These are phyloP conservation scores for Myxocyprinus asiaticus DNA, from an alignment of 2,113 vertebrate species.

Conservation along the genomic window DNA sequence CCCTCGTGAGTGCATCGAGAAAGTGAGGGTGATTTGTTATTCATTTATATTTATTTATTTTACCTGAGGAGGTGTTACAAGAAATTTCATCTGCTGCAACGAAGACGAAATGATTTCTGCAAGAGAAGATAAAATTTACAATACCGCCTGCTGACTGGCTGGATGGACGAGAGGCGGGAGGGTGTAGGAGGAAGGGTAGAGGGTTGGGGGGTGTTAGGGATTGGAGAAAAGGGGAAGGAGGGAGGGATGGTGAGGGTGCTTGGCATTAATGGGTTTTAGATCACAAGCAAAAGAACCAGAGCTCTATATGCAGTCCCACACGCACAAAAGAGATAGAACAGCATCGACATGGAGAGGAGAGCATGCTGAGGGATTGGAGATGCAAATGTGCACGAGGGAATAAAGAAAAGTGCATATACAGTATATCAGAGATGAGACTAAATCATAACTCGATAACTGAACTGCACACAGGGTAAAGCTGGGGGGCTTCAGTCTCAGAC, in stretches of 20 bases:
- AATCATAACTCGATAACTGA: constrained; percentile 45
- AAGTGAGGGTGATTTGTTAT: constrained; percentile 83
- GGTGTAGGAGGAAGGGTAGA: constrained; percentile 69
- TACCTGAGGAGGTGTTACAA: constrained; percentile 97
- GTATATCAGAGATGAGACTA: constrained; percentile 49
- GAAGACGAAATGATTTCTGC: constrained; percentile 97
- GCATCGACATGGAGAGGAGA: constrained; percentile 70
- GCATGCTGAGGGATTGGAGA: constrained; percentile 70
- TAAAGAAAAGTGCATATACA: constrained; percentile 41
- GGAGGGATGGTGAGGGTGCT: constrained; percentile 45
- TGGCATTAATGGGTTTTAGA: constrained; percentile 76
- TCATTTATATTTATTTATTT: constrained; percentile 69
- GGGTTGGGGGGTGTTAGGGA: constrained; percentile 29
- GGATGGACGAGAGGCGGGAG: constrained; percentile 75
- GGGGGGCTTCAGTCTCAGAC: constrained; percentile 27
- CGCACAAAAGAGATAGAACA: constrained; percentile 32
- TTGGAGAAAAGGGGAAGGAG: background rate
- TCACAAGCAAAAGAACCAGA: constrained; percentile 56
- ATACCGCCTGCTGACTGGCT: constrained; percentile 91
- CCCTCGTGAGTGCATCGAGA: constrained; percentile 83
- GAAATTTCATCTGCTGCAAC: constrained; percentile 97
- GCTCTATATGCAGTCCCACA: constrained; percentile 41
- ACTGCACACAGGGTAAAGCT: constrained; percentile 43
- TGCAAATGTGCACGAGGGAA: constrained; percentile 17
- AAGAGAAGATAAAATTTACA: constrained; percentile 98